Evolutionary conservation across 2,113 vertebrate genomes (phyloP), one percentile per base, ranked within the genome.

Genomic region (Hypomesus transpacificus): DNA sequence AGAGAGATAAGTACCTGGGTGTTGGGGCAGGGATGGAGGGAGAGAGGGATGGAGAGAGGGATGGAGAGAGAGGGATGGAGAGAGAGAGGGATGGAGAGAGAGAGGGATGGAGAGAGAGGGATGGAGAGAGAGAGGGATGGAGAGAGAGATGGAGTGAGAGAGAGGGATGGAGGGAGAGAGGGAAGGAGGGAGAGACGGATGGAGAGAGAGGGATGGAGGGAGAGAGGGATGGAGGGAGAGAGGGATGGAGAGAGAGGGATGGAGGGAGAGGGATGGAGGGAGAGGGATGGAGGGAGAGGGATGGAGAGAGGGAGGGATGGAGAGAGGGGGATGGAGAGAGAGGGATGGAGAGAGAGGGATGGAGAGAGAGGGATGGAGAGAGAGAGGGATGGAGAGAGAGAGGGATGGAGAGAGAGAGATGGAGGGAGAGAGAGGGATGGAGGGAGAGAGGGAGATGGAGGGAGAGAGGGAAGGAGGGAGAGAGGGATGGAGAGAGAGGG

Each of bases 161-260:
- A 31, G 31, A 31, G 31, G 3, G 31, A 31, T 31, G 31, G 31
- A 31, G 31, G 6, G 64, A 51, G 14, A 22, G 59, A 28, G 26
- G 17, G 22, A 52, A 52, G 65, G 8, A 80, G 26, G 13, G 20
- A 63, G 63, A 13, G 39, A 57, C n/a, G 14, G 4, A 14, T 6
- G 4, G 26, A 16, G 20, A 63, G 63, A 13, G 39, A 57, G 20
- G 14, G 4, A 14, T 6, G 4, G 3, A 17, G 56, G 69, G 46
- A 74, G 6, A 71, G 16, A 52, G 7, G 39, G 5, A 9, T 13
- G 7, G 3, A 11, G 20, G 2, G 7, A 17, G n/a, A 20, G 67
- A 57, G 53, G 68, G 90, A 91, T 82, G 92, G 91, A 17, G 39
- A 5, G 71, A 58, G 85, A 21, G 21, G 31, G 53, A 24, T 24